These are phyloP conservation scores for Nasua narica DNA, from an alignment of 2,797 vertebrate species.

Conservation along the genomic window DNA sequence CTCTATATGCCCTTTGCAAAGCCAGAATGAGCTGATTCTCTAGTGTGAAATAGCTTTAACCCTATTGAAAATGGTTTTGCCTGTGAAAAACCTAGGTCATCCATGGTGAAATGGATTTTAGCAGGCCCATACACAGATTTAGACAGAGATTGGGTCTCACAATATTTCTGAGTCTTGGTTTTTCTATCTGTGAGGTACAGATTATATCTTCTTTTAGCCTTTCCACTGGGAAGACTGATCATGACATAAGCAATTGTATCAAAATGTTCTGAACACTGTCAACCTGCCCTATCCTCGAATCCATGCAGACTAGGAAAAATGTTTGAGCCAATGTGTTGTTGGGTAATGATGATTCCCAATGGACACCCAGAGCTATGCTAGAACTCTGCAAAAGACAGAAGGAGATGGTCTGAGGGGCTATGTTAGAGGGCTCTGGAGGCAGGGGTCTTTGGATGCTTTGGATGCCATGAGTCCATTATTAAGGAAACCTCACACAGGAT, in stretches of 20 bases:
- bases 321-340: not conserved
- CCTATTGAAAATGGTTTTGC: constrained; percentile 16
- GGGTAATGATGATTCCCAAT: not conserved
- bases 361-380: not conserved
- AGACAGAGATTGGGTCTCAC: not conserved
- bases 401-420: not conserved
- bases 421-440: not conserved
- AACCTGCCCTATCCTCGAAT: not conserved
- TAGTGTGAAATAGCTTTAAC: constrained; percentile 10
- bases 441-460: not conserved
- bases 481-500: not conserved
- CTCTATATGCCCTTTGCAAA: constrained; percentile 46
- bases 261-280: not conserved
- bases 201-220: not conserved
- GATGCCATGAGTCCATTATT: not conserved
- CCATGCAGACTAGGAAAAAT: not conserved
- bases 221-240: not conserved
- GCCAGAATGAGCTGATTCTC: constrained; percentile 1
- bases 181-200: not conserved
- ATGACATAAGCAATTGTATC: not conserved
- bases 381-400: not conserved
- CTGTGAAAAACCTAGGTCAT: constrained; percentile 15
- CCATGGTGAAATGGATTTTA: not conserved
- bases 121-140: not conserved
- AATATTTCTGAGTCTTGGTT: not conserved